Evolutionary conservation across 2,888 invertebrate genomes (phyloP).

Genomic region (Cheilosia pagana): DNA sequence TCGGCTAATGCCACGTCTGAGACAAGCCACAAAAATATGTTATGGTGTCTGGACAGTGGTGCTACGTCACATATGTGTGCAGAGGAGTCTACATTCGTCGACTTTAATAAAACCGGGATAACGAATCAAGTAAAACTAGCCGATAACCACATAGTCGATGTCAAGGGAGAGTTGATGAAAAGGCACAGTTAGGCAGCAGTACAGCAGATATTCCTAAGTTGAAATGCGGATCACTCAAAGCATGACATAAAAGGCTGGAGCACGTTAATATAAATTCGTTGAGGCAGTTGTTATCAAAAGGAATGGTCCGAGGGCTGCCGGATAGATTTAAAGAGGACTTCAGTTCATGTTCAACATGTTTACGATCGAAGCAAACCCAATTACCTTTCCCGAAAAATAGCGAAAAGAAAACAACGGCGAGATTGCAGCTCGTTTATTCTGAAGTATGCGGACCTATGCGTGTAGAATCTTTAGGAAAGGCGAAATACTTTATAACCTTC

Average conservation of each 20-base stretch:
- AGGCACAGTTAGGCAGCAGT: conserved; percentile 10
- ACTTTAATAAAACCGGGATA: not conserved
- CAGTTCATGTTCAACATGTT: conserved; percentile 21
- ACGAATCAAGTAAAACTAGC: not conserved
- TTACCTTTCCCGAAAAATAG: not conserved
- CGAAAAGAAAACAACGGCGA: not conserved
- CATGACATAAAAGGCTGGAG: conserved; percentile 25
- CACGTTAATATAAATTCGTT: conserved; percentile 28
- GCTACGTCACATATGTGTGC: conserved; percentile 37
- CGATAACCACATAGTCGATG: not conserved
- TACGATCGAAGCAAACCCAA: conserved; percentile 11
- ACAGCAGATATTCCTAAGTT: not conserved
- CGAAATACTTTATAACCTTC: conserved; percentile 26
- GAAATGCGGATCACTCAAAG: conserved; percentile 8
- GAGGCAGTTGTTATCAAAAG: conserved; percentile 18
- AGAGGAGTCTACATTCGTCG: conserved; percentile 1
- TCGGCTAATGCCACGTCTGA: conserved; percentile 12
- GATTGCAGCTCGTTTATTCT: conserved; percentile 9
- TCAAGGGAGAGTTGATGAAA: conserved; percentile 11
- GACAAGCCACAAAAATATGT: not conserved
- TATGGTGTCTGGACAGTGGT: conserved; percentile 8
- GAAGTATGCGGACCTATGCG: conserved; percentile 28
- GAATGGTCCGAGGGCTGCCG: conserved; percentile 27
- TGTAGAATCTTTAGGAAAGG: conserved; percentile 15
- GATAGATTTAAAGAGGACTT: conserved; percentile 24